Base-by-base conservation (phyloP, 1,140 invertebrate species). In the Arctopsyche grandis region DNA sequence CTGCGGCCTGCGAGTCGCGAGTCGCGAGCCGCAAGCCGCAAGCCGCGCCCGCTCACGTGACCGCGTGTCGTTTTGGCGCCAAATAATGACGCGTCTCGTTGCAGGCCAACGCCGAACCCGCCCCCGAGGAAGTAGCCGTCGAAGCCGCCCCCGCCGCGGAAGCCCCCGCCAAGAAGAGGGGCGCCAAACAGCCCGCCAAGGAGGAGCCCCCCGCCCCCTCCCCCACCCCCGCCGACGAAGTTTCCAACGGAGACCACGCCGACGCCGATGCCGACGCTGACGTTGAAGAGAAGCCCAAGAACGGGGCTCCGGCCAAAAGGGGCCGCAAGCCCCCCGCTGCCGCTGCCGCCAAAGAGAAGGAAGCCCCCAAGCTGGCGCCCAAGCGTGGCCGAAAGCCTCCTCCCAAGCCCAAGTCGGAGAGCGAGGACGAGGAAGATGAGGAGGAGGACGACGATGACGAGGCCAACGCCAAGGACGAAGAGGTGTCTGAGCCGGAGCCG, bases 231-330 rank as follows among this genome's bases (percentile, higher is more conserved):
- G 16, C 58, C 60, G 38, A 5, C 58, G 71, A 81, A 69, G 76
- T 48, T 0, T 79, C 77, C 58, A 81, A 79, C 38, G 78, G 60
- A 76, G 75, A 19, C 69, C 12, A 14, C 69, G 75, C 78, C 58
- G 75, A 43, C 12, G 73, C 78, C 29, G 9, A 46, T 14, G 75
- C 78, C 58, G 75, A 43, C 12, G 73, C 78, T 24, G 9, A 46
- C 70, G 75, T 22, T 24, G 56, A 48, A 5, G 75, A 71, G 9
- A 75, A 77, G 22, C 9, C 69, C 22, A 70, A 46, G 9, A 38
- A 38, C 7, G 29, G 29, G 1, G 77, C 9, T 14, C 63, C 29
- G 26, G 44, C 75, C 26, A 82, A 82, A 29, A 73, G 80, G 66
- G 80, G 77, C 3, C 60, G 69, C 46, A 77, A 69, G 26, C 48